phyloP scores from a whole-genome alignment of 2,888 invertebrate species.

The Danaus chrysippus region DNA sequence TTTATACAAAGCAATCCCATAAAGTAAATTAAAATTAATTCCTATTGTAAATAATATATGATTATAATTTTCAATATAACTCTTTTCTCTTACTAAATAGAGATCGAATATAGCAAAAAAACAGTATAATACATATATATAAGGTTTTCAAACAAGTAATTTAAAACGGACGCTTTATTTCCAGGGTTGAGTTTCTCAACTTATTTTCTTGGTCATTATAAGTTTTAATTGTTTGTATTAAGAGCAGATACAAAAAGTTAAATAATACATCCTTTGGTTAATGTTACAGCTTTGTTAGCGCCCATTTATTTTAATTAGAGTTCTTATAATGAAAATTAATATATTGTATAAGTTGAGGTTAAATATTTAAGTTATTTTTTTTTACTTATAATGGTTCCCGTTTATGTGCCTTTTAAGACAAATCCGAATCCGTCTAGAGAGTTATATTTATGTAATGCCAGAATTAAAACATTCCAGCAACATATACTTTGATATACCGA shows the following conservation, averaged over 20 bases:
- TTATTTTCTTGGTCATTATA: slow-evolving; percentile 30
- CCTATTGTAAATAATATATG: too few species aligned
- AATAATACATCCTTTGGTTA: slow-evolving; percentile 4
- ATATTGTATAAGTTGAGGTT: too few species aligned
- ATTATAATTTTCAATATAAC: too few species aligned
- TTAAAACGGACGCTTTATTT: background rate
- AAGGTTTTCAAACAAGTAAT: background rate
- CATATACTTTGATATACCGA: slow-evolving; percentile 1
- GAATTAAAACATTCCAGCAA: background rate
- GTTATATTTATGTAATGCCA: background rate
- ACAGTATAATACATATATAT: too few species aligned
- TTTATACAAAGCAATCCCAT: too few species aligned
- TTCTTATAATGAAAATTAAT: too few species aligned
- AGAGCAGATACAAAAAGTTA: slow-evolving; percentile 10
- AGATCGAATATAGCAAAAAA: too few species aligned
- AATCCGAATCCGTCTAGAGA: background rate
- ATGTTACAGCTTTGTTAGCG: background rate
- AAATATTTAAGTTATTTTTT: too few species aligned
- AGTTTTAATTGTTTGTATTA: slow-evolving; percentile 35
- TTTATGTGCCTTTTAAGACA: slow-evolving; percentile 3
- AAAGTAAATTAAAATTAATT: too few species aligned
- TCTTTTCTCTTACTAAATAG: too few species aligned
- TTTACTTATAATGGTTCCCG: background rate
- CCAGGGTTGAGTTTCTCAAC: slow-evolving; percentile 9
- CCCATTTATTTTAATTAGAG: too few species aligned